Base-by-base conservation (phyloP, 2,888 invertebrate species). In the Nephrocerus scutellatus region DNA sequence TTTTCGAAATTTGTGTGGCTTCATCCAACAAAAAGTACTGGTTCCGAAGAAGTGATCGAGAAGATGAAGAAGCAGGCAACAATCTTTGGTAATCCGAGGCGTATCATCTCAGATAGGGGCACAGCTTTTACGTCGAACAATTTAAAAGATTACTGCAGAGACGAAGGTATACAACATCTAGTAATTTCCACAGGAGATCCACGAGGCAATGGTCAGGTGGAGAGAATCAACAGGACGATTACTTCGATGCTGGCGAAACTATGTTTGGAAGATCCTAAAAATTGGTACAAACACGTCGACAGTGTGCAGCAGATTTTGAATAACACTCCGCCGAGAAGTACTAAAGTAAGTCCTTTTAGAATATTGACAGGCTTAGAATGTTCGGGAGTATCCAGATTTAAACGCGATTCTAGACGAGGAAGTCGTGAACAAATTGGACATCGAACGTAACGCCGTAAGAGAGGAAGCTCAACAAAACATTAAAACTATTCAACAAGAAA, bases 1-100 rank as follows among this genome's bases (percentile, higher is more conserved):
- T 63, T 59, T 33, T 58, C 59, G 0, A 65, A 63, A 34, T 62
- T 61, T 46, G 44, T 47, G 0, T 64, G 63, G 60, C 12, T 63
- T 2, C 62, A 50, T 36, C 59, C 60, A 0, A 49, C 46, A 2
- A 58, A 55, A 35, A 43, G 47, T 4, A 53, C 51, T 1, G 41
- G 51, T 1, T 35, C 48, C 4, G 46, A 46, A 18, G 60, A 66
- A 26, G 55, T 53, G 0, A 5, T 65, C 7, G 30, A 51, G 2
- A 58, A 54, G 33, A 21, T 65, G 8, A 23, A 15, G 6, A 47
- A 35, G 18, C 38, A 45, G 12, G 25, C 45, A 12, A 31, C 18
- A 1, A 13, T 39, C 3, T 46, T 47, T 30, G 44, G 43, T 2
- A 62, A 44, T 12, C 57, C 59, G 4, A 46, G 19, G 6, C 39